Evolutionary conservation across 2,113 vertebrate species (phyloP), one percentile per base, ranked within the genome.

Genomic region (Larimichthys polyactis): DNA sequence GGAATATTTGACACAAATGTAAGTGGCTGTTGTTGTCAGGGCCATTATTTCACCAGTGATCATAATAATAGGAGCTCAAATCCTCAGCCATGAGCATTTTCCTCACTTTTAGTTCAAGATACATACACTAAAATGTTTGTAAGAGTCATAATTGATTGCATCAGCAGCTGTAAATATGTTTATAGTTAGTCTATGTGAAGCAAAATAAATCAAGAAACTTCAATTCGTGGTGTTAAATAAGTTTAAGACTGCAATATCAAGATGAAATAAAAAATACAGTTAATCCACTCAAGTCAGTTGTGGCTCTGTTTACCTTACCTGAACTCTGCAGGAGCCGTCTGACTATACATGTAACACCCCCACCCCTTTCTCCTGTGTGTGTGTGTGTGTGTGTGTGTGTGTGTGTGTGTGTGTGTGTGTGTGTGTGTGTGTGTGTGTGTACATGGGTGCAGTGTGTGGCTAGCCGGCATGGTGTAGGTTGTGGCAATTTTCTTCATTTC

Each of bases 401-500:
- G 67, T 36, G 36, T 36, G 7, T 87, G 73, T 85, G n/a, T n/a
- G n/a, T 77, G 73, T 76, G 67, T 9, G 36, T 40, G 36, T 9
- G 7, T 77, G 73, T 76, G 67, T 9, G 36, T 40, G 36, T 9
- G 7, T 40, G 8, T 40, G 36, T 40, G 7, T 87, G 73, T 85
- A 72, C 69, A 86, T 85, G 24, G 66, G 77, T 90, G 79, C 66
- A 87, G 66, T 83, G 49, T 89, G 90, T 77, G 84, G 81, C 89
- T 82, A 75, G 78, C 86, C 80, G 8, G 87, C 82, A 79, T 82
- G 8, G 36, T 40, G 87, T 92, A 91, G 86, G 91, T 93, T 36
- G 83, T 92, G 93, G 89, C 77, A 85, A 90, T 95, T 93, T 94
- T 83, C 94, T 93, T 94, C 81, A 94, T 94, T 95, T 96, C 95